phyloP scores from a whole-genome alignment of 1,140 invertebrate species.

The Euura lappo region DNA sequence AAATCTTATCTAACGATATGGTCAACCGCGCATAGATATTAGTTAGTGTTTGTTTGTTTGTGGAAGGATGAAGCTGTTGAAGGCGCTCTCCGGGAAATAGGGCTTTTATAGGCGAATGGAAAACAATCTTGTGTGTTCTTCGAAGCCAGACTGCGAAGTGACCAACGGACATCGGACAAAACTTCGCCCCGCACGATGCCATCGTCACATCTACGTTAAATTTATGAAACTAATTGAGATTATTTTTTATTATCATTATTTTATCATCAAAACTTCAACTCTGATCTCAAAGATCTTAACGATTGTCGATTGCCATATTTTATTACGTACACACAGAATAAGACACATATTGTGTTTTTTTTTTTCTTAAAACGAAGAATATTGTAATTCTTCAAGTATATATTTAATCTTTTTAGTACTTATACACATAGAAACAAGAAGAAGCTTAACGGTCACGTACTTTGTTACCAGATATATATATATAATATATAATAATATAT shows the following conservation, averaged over 20 bases:
- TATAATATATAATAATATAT: slow-evolving; percentile 33
- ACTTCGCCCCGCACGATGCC: slow-evolving; percentile 39
- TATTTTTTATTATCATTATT: too few species aligned
- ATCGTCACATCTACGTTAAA: slow-evolving; percentile 31
- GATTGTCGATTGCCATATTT: too few species aligned
- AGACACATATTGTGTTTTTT: too few species aligned
- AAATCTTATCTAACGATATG: not conserved
- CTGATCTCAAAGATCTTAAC: too few species aligned
- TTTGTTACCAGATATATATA: slow-evolving; percentile 21
- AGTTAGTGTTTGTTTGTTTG: slow-evolving; percentile 60
- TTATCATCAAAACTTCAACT: too few species aligned
- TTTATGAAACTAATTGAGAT: too few species aligned
- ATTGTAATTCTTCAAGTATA: too few species aligned
- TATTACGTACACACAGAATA: too few species aligned
- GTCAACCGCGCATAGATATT: slow-evolving; percentile 39
- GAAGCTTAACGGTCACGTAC: not conserved
- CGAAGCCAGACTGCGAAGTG: slow-evolving; percentile 38
- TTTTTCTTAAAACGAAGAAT: too few species aligned
- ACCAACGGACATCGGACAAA: slow-evolving; percentile 35
- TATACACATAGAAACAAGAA: too few species aligned
- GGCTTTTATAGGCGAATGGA: slow-evolving; percentile 69
- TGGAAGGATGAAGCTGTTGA: slow-evolving; percentile 82
- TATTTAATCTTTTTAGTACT: too few species aligned
- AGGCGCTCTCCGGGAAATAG: slow-evolving; percentile 82
- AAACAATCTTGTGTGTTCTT: slow-evolving; percentile 35